These are phyloP conservation scores for Tichodroma muraria DNA, from an alignment of 2,113 vertebrate species.

Conservation along the genomic window DNA sequence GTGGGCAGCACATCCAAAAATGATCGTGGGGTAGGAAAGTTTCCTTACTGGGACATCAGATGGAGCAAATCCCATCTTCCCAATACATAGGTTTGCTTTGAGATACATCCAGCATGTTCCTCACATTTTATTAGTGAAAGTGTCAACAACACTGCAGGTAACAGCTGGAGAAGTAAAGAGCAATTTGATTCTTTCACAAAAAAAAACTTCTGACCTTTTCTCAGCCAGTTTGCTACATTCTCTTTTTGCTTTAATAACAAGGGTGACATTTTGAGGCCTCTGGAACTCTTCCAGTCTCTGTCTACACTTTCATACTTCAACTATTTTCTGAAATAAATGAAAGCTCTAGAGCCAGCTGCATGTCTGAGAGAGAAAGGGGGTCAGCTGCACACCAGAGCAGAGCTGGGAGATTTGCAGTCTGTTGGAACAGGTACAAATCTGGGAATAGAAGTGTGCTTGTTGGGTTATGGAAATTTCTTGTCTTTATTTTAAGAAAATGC, in stretches of 20 bases:
- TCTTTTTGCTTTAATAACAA: conserved; percentile 30
- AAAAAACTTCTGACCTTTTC: background rate
- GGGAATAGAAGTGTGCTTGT: background rate
- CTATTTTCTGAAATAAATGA: background rate
- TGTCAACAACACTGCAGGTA: background rate
- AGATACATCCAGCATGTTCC: background rate
- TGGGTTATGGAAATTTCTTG: background rate
- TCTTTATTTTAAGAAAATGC: background rate
- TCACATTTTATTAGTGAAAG: background rate
- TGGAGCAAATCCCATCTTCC: background rate
- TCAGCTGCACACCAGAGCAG: background rate
- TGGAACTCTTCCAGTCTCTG: conserved; percentile 47
- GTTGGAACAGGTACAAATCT: background rate
- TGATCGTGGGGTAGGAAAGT: background rate
- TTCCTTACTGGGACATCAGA: background rate
- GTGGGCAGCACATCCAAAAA: background rate
- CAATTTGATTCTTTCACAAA: background rate
- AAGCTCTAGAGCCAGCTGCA: background rate
- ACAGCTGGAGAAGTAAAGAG: background rate
- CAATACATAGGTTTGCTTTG: background rate
- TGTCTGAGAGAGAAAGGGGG: background rate
- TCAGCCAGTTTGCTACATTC: background rate
- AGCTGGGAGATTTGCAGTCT: background rate
- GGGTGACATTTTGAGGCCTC: conserved; percentile 35
- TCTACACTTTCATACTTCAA: background rate